Base-by-base conservation (phyloP, 2,797 vertebrate genomes). In the Decapterus maruadsi region DNA sequence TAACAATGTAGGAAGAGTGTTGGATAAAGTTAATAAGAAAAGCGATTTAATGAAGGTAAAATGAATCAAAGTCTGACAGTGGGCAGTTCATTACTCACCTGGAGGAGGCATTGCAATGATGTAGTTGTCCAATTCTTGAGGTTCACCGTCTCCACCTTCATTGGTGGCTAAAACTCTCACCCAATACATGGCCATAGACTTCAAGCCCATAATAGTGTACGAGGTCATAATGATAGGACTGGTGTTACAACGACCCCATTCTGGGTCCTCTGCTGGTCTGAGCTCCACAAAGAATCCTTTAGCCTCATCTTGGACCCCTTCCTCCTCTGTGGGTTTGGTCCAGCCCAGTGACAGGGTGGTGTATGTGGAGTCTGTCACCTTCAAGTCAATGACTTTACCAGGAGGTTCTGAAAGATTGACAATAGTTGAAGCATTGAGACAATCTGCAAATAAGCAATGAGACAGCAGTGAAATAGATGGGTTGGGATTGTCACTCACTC, bases 271-370 rank as follows among this genome's bases (percentile, higher is more conserved):
- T 11, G 92, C 90, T 77, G 93, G 86, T 62, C 94, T 91, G 62
- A 97, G 81, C 86, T 98, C 97, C 74, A 97, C 96, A 81, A 96
- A 90, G 0, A 97, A 98, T 12, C 96, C 96, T 82, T 95, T 96
- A 38, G 95, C 94, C 29, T 91, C 89, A 8, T 92, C 94, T 68
- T 93, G 87, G 65, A 95, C 92, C 1, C 94, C 95, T 1, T 94
- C 89, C 46, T 94, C 88, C 13, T 88, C 61, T 0, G 80, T 93
- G 0, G 97, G 97, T 88, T 89, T 95, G 40, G 65, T 94, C 97
- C 97, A 98, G 14, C 87, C 89, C 86, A 98, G 80, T 1, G 95
- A 95, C 89, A 98, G 80, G 9, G 95, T 96, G 42, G 89, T 93
- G 64, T 95, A 91, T 2, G 95, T 93, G 0, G 95, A 96, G 82